These are phyloP conservation scores for Pygoscelis antarcticus DNA, from an alignment of 2,113 vertebrate species.

Conservation along the genomic window DNA sequence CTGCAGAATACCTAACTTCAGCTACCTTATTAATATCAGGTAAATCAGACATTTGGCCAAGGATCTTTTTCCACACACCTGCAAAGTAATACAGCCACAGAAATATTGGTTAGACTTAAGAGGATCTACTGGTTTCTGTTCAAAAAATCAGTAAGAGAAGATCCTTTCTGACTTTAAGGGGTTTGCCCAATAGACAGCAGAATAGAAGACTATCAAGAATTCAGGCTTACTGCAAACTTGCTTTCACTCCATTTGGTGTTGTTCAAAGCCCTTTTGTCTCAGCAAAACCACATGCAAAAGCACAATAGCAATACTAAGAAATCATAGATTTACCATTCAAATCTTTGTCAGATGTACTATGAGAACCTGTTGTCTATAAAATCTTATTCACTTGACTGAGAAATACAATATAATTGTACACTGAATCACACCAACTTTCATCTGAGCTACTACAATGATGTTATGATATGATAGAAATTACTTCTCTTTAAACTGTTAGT, in stretches of 20 bases:
- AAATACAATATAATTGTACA: background rate
- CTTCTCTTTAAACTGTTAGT: background rate
- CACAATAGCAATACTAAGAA: background rate
- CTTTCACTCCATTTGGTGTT: background rate
- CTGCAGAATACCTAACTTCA: background rate
- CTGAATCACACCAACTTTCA: background rate
- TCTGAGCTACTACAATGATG: background rate
- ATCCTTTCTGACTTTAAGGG: background rate
- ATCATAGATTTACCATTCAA: background rate
- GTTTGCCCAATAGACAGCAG: rapidly evolving
- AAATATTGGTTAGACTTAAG: background rate
- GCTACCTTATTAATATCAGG: background rate
- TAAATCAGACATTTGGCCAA: background rate
- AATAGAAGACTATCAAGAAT: background rate
- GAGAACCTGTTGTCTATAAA: background rate
- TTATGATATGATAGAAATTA: background rate
- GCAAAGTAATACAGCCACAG: background rate
- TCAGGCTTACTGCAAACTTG: background rate
- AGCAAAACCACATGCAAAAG: background rate
- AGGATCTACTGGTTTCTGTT: background rate
- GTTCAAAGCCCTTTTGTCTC: background rate
- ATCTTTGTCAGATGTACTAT: background rate
- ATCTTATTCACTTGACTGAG: background rate
- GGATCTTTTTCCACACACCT: background rate
- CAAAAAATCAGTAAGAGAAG: background rate